Percentiles rank a stretch among this genome's conserved stretches.
Evolutionary conservation across 2,113 vertebrate species (phyloP).

Genomic region (Gasterosteus aculeatus): DNA sequence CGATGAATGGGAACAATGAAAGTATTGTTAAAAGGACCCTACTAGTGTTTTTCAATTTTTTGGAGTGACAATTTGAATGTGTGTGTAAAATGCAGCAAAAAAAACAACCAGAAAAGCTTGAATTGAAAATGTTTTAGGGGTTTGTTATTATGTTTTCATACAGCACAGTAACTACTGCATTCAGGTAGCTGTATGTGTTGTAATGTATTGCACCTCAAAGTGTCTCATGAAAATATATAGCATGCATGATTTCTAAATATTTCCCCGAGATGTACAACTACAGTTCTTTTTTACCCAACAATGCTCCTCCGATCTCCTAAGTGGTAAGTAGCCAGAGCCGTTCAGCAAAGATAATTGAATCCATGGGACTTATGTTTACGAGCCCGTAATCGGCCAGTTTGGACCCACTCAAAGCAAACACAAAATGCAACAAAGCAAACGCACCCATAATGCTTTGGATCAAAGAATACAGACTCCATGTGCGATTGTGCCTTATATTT

Average conservation of each 20-base stretch:
- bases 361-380: background rate
- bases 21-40: background rate
- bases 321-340: background rate
- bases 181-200: background rate
- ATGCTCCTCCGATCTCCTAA: background rate
- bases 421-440: constrained; percentile 22
- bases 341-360: background rate
- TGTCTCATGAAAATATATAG: background rate
- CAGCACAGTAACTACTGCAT: background rate
- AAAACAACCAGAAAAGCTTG: background rate
- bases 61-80: background rate
- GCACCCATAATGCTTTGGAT: background rate
- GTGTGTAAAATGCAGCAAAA: background rate
- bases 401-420: constrained; percentile 14
- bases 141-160: background rate
- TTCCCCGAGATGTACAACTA: background rate
- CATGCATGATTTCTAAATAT: background rate
- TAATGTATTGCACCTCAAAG: background rate
- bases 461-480: constrained; percentile 6
- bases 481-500: constrained; percentile 10
- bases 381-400: background rate
- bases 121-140: background rate
- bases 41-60: background rate
- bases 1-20: background rate
- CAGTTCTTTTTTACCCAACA: background rate